Conservation (phyloP, 2,113 vertebrate genomes). For the Acrocephalus kingi region DNA sequence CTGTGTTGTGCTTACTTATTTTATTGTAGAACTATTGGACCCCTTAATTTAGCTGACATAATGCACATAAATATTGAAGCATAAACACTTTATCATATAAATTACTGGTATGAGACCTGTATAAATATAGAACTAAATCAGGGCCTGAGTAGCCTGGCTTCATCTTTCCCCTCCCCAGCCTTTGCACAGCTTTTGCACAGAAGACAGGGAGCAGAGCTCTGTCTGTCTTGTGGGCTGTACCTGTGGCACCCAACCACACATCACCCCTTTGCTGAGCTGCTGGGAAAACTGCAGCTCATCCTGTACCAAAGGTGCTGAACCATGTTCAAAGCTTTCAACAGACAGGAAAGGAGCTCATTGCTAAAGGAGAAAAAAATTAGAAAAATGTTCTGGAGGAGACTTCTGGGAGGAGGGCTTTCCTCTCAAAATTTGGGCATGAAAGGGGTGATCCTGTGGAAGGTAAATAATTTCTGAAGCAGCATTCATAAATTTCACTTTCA, state of each 20-base stretch:
- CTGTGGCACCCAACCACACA: no score
- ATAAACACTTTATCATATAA: neutral
- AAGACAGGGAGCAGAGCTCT: neutral
- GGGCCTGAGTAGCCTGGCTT: neutral
- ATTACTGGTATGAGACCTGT: neutral
- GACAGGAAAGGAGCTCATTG: neutral
- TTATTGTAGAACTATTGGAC: neutral
- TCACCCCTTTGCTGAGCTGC: neutral
- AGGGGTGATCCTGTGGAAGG: neutral
- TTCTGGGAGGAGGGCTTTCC: neutral
- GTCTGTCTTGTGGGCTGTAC: neutral
- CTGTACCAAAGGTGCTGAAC: neutral
- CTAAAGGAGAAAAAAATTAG: neutral
- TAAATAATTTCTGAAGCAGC: neutral
- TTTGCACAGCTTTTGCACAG: neutral
- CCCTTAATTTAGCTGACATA: neutral
- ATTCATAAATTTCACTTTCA: neutral
- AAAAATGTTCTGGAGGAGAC: neutral
- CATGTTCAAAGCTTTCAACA: neutral
- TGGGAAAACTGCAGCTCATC: neutral
- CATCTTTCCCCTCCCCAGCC: neutral
- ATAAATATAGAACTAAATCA: neutral
- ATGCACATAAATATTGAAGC: neutral
- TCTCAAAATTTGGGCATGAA: neutral
- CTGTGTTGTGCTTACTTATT: neutral